Evolutionary conservation across 2,797 vertebrate genomes (phyloP).

Genomic region (Pygocentrus nattereri): DNA sequence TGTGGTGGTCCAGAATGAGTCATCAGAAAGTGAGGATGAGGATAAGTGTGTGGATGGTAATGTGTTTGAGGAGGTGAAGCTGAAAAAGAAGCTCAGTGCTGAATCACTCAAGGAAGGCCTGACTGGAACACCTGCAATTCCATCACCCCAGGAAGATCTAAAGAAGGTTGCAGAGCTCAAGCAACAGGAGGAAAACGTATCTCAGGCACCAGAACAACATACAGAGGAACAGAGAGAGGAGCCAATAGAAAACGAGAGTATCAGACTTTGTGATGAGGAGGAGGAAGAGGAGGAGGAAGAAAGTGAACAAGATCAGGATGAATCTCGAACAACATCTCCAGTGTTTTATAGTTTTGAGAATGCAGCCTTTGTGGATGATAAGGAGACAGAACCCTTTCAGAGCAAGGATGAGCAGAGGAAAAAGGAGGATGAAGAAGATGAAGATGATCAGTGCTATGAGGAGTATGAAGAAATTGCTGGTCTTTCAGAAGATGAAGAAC

Average conservation of each 20-base stretch:
- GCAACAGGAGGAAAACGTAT: constrained; percentile 27
- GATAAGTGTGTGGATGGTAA: constrained; percentile 71
- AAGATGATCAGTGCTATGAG: constrained; percentile 71
- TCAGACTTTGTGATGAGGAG: constrained; percentile 49
- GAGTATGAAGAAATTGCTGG: constrained; percentile 82
- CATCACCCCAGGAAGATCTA: constrained; percentile 19
- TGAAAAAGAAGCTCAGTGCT: constrained; percentile 48
- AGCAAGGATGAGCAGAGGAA: constrained; percentile 75
- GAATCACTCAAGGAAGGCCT: constrained; percentile 49
- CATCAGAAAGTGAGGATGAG: constrained; percentile 83
- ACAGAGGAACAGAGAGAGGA: constrained; percentile 49
- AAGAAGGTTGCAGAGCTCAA: constrained; percentile 55
- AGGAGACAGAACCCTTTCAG: constrained; percentile 78
- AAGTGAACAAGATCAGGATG: constrained; percentile 71
- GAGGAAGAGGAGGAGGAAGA: constrained; percentile 73
- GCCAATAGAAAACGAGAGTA: constrained; percentile 40
- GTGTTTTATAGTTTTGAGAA: constrained; percentile 90
- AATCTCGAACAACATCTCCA: constrained; percentile 72
- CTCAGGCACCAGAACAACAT: constrained; percentile 8
- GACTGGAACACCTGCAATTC: constrained; percentile 51
- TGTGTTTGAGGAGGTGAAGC: constrained; percentile 71
- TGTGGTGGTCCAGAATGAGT: constrained; percentile 84
- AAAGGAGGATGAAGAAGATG: constrained; percentile 73
- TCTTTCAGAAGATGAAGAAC: constrained; percentile 91
- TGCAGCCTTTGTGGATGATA: constrained; percentile 89